Evolutionary conservation across 2,797 vertebrate genomes (phyloP).

Genomic region (Pygocentrus nattereri): DNA sequence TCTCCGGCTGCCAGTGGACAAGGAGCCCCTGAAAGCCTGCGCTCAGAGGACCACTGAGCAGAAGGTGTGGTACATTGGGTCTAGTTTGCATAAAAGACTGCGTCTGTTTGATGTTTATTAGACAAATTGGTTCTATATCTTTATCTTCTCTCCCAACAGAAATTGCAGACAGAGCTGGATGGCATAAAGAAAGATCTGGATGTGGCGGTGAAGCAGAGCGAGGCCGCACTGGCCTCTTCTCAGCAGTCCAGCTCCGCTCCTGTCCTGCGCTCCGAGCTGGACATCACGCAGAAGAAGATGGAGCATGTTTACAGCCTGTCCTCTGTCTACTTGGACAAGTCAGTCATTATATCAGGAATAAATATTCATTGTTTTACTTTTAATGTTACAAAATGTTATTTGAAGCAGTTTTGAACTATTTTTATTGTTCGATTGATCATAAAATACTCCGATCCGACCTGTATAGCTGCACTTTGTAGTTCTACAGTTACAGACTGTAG

Average conservation of each 20-base stretch:
- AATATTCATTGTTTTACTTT: not conserved
- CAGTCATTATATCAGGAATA: conserved; percentile 41
- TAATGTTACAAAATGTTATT: no score
- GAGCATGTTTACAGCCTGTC: conserved; percentile 90
- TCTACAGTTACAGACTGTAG: no score
- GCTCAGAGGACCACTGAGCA: conserved; percentile 87
- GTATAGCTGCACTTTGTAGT: no score
- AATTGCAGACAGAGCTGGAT: conserved; percentile 91
- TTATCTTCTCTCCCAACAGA: conserved; percentile 69
- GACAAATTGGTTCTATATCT: not conserved
- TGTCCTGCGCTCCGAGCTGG: conserved; percentile 87
- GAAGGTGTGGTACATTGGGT: conserved; percentile 75
- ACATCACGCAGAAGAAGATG: conserved; percentile 90
- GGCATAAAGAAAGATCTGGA: conserved; percentile 84
- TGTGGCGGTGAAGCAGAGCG: conserved; percentile 81
- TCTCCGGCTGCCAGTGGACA: conserved; percentile 84
- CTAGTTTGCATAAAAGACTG: not conserved
- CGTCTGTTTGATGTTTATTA: not conserved
- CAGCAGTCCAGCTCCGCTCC: conserved; percentile 81
- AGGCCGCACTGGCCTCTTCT: conserved; percentile 83
- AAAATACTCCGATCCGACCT: no score
- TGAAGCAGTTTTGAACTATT: no score
- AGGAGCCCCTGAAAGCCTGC: conserved; percentile 85
- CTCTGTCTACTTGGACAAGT: conserved; percentile 95
- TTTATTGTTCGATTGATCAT: no score